Base-by-base conservation (phyloP, 2,797 vertebrate species). In the Dromococcyx pavoninus region DNA sequence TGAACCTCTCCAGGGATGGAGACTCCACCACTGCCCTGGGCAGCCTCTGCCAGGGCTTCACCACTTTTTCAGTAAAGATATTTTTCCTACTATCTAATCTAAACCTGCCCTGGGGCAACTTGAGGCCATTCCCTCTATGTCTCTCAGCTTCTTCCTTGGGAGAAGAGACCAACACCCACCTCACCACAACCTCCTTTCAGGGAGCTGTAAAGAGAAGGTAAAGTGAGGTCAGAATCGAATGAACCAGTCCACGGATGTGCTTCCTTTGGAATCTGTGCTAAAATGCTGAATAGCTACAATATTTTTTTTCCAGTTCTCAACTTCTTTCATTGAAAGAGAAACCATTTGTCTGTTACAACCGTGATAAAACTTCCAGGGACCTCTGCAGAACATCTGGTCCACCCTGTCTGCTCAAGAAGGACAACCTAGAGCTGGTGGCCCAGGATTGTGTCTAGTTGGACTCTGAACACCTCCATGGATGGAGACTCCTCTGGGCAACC, bases 381-480 rank as follows among this genome's bases (percentile, higher is more conserved):
- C 61, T 56, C 23, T 28, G 44, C n/a, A 76, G 65, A 80, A 27
- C 14, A 23, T 23, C 2, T 58, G 39, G 53, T 43, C 27, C 16
- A n/a, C 22, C 13, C 10, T 1, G 1, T 6, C 28, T 37, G 46
- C 33, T 54, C 25, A 71, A 46, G 44, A 37, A 27, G 17, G 28
- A 11, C 35, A 57, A 51, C 64, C 70, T 12, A 39, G 17, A 27
- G 24, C 43, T 46, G 30, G 51, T 58, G 50, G 75, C 33, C 23
- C 57, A 21, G 27, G 54, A 30, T 17, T 0, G 1, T 2, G 22
- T 4, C 21, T 9, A 17, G 27, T 2, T 32, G 44, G 65, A 48
- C 51, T 48, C 4, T 4, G 24, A 60, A 18, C 35, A 23, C 33
- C 60, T 43, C 66, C 54, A 37, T 0, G 2, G 39, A 32, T n/a